A percentile compares a stretch with the other conserved stretches of the same genome.
Conservation (phyloP, 30 jellyfish, hydroid and myxozoan genomes). For the Turritopsis rubra region DNA sequence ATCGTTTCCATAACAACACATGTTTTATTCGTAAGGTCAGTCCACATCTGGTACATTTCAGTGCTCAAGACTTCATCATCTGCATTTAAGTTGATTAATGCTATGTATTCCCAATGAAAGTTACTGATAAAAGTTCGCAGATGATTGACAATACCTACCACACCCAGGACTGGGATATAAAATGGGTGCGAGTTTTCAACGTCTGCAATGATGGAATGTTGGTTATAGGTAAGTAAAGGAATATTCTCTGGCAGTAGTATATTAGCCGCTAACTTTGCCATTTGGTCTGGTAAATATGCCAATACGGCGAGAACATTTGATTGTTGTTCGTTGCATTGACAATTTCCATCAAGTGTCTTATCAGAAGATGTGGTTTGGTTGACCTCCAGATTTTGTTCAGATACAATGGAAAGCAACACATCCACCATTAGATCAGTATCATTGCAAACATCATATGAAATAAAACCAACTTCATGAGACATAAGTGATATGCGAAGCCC, state of each 20-base stretch:
- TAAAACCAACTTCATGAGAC: not conserved
- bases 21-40: not conserved
- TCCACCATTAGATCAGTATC: not conserved
- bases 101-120: not conserved
- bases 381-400: not conserved
- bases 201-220: not conserved
- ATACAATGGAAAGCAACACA: not conserved
- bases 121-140: not conserved
- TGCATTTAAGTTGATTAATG: not conserved
- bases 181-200: not conserved
- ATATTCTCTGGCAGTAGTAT: not conserved
- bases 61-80: not conserved
- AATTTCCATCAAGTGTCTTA: not conserved
- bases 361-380: not conserved
- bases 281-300: not conserved
- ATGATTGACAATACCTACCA: not conserved
- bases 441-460: not conserved
- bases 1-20: not conserved
- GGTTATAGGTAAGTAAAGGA: not conserved
- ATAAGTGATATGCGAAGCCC: not conserved
- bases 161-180: not conserved
- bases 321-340: not conserved
- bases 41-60: not conserved
- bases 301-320: not conserved
- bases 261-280: slow-evolving; percentile 3